Conservation (phyloP, 2,888 invertebrate species). For the Melieria crassipennis region DNA sequence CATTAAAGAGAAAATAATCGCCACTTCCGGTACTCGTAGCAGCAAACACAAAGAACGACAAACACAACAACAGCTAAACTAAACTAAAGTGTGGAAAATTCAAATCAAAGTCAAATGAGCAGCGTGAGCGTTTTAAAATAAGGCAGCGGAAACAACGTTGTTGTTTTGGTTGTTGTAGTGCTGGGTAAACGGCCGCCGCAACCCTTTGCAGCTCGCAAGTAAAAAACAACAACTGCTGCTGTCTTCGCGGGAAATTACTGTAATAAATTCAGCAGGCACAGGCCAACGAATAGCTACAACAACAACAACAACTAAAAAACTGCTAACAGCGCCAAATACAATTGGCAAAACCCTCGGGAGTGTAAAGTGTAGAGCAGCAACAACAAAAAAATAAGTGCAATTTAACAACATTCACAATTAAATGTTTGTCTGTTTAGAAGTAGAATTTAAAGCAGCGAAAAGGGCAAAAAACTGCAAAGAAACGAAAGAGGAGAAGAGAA, state of each 20-base stretch:
- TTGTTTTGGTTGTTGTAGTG: slow-evolving; percentile 8
- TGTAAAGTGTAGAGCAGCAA: slow-evolving; percentile 37
- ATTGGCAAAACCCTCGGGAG: slow-evolving; percentile 32
- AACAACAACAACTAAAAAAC: background rate
- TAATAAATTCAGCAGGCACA: slow-evolving; percentile 49
- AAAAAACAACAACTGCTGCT: background rate
- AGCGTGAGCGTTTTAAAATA: slow-evolving; percentile 11
- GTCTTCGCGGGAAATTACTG: slow-evolving; percentile 55
- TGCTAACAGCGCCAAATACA: slow-evolving; percentile 4
- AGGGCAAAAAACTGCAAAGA: no score
- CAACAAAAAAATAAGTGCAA: slow-evolving; percentile 35
- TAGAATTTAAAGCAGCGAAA: background rate
- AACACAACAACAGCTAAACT: no score
- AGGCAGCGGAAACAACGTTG: background rate
- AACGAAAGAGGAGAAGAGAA: no score
- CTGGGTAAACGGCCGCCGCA: no score
- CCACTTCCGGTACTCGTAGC: slow-evolving; percentile 36
- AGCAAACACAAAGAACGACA: no score
- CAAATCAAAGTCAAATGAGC: slow-evolving; percentile 24
- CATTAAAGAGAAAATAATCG: slow-evolving; percentile 44
- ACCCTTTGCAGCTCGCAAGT: no score
- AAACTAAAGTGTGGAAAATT: slow-evolving; percentile 18
- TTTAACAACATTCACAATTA: slow-evolving; percentile 49
- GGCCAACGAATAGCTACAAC: slow-evolving; percentile 1
- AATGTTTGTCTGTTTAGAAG: slow-evolving; percentile 39